phyloP scores from a whole-genome alignment of 2,888 invertebrate genomes.

The Frankliniella fusca region DNA sequence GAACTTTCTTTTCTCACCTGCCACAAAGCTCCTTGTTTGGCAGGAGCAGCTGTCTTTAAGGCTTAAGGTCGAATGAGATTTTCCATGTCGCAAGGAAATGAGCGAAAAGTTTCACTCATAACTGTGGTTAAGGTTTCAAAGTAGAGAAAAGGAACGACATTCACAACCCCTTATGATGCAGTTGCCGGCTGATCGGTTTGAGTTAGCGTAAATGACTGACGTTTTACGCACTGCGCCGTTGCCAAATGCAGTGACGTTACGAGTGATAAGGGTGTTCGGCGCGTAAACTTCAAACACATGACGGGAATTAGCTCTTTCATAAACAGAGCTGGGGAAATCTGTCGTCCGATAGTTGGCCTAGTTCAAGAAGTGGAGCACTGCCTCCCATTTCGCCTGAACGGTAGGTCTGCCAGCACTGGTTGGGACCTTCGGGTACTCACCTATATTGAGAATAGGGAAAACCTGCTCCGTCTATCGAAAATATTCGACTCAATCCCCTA shows the following conservation, averaged over 20 bases:
- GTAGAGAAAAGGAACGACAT: neutral
- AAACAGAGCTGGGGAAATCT: neutral
- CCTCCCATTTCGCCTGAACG: neutral
- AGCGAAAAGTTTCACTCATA: neutral
- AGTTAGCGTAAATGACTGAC: neutral
- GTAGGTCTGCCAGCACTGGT: too few species aligned
- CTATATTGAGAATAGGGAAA: neutral
- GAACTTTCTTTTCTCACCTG: conserved; percentile 7
- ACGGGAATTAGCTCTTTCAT: neutral
- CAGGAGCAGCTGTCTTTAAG: neutral
- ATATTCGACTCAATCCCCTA: conserved; percentile 5
- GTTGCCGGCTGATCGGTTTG: neutral
- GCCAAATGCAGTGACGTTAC: neutral
- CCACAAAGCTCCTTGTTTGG: neutral
- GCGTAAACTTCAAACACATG: neutral
- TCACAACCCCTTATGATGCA: neutral
- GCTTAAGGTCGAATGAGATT: neutral
- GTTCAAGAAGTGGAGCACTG: conserved; percentile 5
- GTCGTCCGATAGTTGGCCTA: neutral
- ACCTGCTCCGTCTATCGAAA: neutral
- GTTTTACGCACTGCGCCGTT: neutral
- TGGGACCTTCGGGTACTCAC: neutral
- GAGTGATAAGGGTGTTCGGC: neutral
- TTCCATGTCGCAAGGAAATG: neutral
- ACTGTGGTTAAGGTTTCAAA: neutral